Conservation (phyloP, 92 coral and sea anemone genomes). For the Bergia sp. region DNA sequence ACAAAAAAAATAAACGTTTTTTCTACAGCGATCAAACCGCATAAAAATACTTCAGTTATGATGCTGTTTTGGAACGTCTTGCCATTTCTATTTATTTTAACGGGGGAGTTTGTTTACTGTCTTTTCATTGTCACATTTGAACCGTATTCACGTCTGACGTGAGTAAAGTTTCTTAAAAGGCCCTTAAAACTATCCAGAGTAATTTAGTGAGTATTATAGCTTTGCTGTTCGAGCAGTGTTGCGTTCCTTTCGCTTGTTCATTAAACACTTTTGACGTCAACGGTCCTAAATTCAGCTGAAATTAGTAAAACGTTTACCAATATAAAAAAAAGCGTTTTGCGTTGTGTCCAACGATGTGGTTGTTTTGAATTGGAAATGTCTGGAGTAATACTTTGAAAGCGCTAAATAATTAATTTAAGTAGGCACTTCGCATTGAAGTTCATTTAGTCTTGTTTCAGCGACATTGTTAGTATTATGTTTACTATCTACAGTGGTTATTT, state of each 20-base stretch:
- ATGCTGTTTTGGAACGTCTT: not conserved
- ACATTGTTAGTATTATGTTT: not conserved
- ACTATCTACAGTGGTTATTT: not conserved
- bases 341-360: slow-evolving; percentile 5
- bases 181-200: too few relatives aligned
- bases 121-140: not conserved
- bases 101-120: slow-evolving; percentile 8
- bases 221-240: not conserved
- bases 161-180: not conserved
- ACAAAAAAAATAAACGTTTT: not conserved
- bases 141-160: not conserved
- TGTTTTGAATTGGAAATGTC: slow-evolving; percentile 4
- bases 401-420: slow-evolving; percentile 44
- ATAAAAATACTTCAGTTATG: not conserved
- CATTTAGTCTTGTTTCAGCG: slow-evolving; percentile 5
- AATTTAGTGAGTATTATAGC: not conserved
- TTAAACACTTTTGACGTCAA: not conserved
- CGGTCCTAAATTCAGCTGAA: not conserved
- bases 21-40: not conserved
- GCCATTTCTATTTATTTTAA: not conserved
- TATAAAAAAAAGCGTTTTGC: too few relatives aligned
- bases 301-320: not conserved
- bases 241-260: not conserved
- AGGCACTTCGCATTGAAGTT: slow-evolving; percentile 16
- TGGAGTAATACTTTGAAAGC: slow-evolving; percentile 26